Percentiles rank a stretch among this genome's conserved stretches.
Conservation (phyloP, 2,888 invertebrate species). For the Brachylomia viminalis region DNA sequence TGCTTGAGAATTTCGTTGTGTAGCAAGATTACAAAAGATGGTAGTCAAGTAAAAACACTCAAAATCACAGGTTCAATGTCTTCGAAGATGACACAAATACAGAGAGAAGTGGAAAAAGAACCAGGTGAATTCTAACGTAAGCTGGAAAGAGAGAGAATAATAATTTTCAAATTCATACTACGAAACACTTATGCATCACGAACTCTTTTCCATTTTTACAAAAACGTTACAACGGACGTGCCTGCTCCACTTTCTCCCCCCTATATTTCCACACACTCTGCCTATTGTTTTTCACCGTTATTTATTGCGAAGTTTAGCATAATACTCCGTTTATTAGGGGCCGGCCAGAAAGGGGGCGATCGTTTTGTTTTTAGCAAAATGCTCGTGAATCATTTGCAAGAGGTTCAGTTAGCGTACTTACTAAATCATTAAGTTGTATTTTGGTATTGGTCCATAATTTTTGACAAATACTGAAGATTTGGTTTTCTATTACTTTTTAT, state of each 20-base stretch:
- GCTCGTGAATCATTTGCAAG: slow-evolving; percentile 63
- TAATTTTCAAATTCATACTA: not conserved
- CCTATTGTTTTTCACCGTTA: slow-evolving; percentile 69
- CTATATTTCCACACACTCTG: slow-evolving; percentile 54
- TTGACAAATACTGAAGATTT: not conserved
- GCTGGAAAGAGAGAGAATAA: not conserved
- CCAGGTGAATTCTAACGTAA: not conserved
- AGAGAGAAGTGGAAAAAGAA: not conserved
- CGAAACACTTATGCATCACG: not conserved
- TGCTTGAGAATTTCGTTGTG: not conserved
- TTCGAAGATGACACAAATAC: not conserved
- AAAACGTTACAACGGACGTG: slow-evolving; percentile 7
- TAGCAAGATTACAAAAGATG: not conserved
- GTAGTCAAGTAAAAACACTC: not conserved
- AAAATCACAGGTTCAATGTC: not conserved
- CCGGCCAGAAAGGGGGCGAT: slow-evolving; percentile 50
- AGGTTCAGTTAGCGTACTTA: slow-evolving; percentile 29
- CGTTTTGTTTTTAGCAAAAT: slow-evolving; percentile 62
- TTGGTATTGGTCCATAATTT: not conserved
- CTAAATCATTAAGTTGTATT: slow-evolving; percentile 46
- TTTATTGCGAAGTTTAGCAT: slow-evolving; percentile 70
- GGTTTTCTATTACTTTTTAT: not conserved
- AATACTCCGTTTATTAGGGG: slow-evolving; percentile 65
- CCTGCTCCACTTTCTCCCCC: slow-evolving; percentile 22
- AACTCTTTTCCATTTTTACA: not conserved